phyloP scores from a whole-genome alignment of 2,113 vertebrate species.

The Ailuropoda melanoleuca region DNA sequence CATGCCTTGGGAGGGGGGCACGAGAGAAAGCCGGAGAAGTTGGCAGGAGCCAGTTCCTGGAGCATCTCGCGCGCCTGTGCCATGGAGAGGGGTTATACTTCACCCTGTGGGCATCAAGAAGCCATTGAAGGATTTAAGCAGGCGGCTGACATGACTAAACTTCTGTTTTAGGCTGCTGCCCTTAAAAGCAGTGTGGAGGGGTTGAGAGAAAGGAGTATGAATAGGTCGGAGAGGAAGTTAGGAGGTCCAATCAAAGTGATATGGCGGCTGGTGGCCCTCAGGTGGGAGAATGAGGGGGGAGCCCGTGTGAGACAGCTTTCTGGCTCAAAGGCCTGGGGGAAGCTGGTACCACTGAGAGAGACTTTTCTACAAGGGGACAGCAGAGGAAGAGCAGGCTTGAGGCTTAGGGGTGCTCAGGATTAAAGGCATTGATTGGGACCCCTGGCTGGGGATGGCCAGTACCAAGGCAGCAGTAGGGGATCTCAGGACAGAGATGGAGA shows the following conservation, averaged over 20 bases:
- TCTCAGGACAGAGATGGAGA: slow-evolving; percentile 5
- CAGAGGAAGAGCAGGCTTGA: neutral
- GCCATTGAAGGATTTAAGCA: neutral
- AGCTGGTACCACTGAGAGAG: neutral
- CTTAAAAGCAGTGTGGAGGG: neutral
- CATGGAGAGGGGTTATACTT: neutral
- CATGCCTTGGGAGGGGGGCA: neutral
- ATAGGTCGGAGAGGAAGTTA: neutral
- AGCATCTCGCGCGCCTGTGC: neutral
- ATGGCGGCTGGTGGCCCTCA: neutral
- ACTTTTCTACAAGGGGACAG: neutral
- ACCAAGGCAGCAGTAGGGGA: neutral
- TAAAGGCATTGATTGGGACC: neutral
- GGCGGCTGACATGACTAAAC: neutral
- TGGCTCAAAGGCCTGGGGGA: neutral
- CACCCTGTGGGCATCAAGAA: neutral
- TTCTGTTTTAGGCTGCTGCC: neutral
- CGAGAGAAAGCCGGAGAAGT: neutral
- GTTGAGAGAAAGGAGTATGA: neutral
- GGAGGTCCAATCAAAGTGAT: neutral
- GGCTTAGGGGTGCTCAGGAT: neutral
- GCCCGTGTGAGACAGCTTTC: neutral
- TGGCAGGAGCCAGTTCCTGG: neutral
- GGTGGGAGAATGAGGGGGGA: neutral
- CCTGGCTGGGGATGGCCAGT: neutral